Base-by-base conservation (phyloP, 2,888 invertebrate genomes). In the Habroteleia sp. region DNA sequence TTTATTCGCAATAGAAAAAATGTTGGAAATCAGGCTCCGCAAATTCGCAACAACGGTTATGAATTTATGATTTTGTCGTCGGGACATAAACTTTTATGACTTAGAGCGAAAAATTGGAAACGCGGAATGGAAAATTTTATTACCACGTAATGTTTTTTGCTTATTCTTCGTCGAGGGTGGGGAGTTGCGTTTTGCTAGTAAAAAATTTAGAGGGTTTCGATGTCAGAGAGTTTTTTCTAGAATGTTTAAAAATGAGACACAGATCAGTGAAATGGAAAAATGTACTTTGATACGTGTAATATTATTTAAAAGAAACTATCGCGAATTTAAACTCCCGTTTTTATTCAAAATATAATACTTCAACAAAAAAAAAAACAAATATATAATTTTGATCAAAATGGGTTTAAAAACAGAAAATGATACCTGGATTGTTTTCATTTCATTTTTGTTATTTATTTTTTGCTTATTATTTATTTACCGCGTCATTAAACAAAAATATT, bases 71-170 rank as follows among this genome's bases (percentile, higher is more conserved):
- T 66, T 65, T 56, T 31, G 23, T 37, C 31, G 56, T 11, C n/a
- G 31, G 31, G 46, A 46, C 66, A 56, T 56, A 54, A 66, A 56
- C 37, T 56, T 66, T 66, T 66, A 66, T 11, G 54, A 54, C 31
- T 20, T 35, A 41, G 7, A 8, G 54, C 44, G 54, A 54, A 54
- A 66, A 65, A 65, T 65, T 65, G 65, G 65, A 52, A 66, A 46
- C 46, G 44, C 29, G 52, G 54, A 66, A 54, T 66, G 54, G 65
- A 54, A 37, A 54, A 66, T 66, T 66, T 66, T 46, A 66, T 66
- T 37, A 39, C 44, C 6, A n/a, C 11, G 35, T 50, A 52, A 65
- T 65, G 25, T 39, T 37, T 46, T 54, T 35, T 27, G 5, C 42
- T 39, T 1, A 29, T 60, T 39, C 60, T 23, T 27, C 60, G 14